Conservation (phyloP, 2,113 vertebrate genomes). For the Otolemur garnettii region DNA sequence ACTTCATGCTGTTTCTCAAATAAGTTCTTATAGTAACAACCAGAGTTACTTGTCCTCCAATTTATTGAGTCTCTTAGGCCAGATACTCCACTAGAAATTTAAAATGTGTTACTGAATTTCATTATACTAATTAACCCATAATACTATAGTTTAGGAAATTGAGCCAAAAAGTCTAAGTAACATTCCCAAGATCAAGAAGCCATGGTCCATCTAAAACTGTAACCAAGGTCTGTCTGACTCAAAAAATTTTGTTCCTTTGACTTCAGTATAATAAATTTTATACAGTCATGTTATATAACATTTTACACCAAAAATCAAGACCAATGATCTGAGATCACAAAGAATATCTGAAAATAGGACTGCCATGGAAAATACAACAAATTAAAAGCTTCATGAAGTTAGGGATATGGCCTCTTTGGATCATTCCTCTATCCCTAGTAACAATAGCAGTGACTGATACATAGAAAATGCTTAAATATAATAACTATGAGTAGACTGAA, state of each 20-base stretch:
- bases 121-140: neutral
- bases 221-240: neutral
- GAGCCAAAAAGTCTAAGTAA: conserved; percentile 15
- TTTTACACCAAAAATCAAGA: neutral
- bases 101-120: conserved; percentile 58
- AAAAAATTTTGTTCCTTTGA: neutral
- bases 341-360: conserved; percentile 8
- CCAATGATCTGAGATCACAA: neutral
- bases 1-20: conserved; percentile 21
- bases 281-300: neutral
- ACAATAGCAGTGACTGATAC: neutral
- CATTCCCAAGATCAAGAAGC: neutral
- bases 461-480: neutral
- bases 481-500: neutral
- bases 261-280: neutral
- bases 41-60: conserved; percentile 25
- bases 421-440: neutral
- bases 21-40: conserved; percentile 12
- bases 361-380: neutral
- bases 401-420: neutral
- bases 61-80: conserved; percentile 2
- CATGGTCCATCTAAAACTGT: neutral
- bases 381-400: conserved; percentile 17
- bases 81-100: conserved; percentile 16
- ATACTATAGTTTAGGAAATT: conserved; percentile 36